Percentiles rank a stretch among this genome's conserved stretches.
Evolutionary conservation across 2,113 vertebrate genomes (phyloP).

Genomic region (Hippopotamus amphibius): DNA sequence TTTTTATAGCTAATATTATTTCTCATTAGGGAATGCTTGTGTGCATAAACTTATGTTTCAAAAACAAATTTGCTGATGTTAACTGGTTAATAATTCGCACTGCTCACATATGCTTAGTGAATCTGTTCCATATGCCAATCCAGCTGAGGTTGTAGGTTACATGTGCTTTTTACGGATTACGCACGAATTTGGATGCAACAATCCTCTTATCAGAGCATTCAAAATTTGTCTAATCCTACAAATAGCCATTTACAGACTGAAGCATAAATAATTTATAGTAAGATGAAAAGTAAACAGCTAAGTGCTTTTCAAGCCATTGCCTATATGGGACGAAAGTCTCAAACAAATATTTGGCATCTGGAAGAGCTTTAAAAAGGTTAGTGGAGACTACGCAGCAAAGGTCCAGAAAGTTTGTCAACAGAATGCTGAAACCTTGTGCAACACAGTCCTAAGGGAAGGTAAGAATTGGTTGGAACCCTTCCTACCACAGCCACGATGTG

Average conservation of each 20-base stretch:
- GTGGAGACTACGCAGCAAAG: not conserved
- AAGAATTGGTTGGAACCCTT: not conserved
- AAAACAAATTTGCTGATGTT: constrained; percentile 61
- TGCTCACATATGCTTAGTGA: constrained; percentile 33
- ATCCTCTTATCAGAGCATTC: constrained; percentile 76
- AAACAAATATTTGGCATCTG: constrained; percentile 69
- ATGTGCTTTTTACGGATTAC: constrained; percentile 67
- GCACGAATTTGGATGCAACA: constrained; percentile 63
- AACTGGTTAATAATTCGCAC: constrained; percentile 72
- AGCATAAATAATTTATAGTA: constrained; percentile 72
- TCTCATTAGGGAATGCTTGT: constrained; percentile 32
- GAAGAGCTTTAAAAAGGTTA: not conserved
- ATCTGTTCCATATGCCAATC: constrained; percentile 57
- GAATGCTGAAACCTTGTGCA: not conserved
- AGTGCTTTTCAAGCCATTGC: constrained; percentile 72
- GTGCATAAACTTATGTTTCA: constrained; percentile 39
- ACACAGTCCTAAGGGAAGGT: not conserved
- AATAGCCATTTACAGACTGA: constrained; percentile 74
- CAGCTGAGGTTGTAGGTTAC: constrained; percentile 43
- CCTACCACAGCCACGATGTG: not conserved
- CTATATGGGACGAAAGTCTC: not conserved
- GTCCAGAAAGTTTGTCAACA: not conserved
- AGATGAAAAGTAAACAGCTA: constrained; percentile 68
- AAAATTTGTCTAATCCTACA: constrained; percentile 70
- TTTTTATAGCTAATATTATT: constrained; percentile 36